Conservation (phyloP, 2,888 invertebrate genomes). For the Caenorhabditis imperialis region DNA sequence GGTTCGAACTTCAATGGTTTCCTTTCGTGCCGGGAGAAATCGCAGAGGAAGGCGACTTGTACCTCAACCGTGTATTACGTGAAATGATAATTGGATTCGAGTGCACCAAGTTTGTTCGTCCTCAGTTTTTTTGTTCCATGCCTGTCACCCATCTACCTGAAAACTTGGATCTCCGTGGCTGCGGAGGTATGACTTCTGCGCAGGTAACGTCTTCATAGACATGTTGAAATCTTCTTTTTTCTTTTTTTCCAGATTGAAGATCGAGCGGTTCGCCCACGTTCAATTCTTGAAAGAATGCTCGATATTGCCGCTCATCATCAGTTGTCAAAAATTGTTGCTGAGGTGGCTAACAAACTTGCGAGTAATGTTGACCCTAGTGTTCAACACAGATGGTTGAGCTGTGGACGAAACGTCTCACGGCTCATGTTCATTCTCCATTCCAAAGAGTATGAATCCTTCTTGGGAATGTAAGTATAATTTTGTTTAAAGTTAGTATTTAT, state of each 20-base stretch:
- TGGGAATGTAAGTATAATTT: slow-evolving; percentile 58
- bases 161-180: slow-evolving; percentile 68
- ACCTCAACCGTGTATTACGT: slow-evolving; percentile 62
- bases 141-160: slow-evolving; percentile 68
- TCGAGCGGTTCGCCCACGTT: slow-evolving; percentile 43
- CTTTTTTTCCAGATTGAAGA: slow-evolving; percentile 61
- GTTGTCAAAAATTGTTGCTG: slow-evolving; percentile 59
- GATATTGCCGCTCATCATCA: slow-evolving; percentile 67
- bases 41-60: slow-evolving; percentile 60
- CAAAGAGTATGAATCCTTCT: slow-evolving; percentile 64
- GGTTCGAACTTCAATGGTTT: slow-evolving; percentile 68
- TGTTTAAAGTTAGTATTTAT: too few species aligned
- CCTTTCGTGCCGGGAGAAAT: slow-evolving; percentile 66
- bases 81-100: slow-evolving; percentile 67
- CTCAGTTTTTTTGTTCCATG: slow-evolving; percentile 66
- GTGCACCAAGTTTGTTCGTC: slow-evolving; percentile 56
- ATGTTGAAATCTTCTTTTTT: background rate
- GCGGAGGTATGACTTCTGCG: slow-evolving; percentile 58
- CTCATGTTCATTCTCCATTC: slow-evolving; percentile 59
- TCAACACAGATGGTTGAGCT: slow-evolving; percentile 31
- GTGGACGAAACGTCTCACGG: slow-evolving; percentile 26
- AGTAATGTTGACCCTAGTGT: slow-evolving; percentile 56
- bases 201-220: slow-evolving; percentile 61
- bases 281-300: slow-evolving; percentile 63
- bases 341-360: slow-evolving; percentile 54